Conservation (phyloP, 2,113 vertebrate species). For the Candoia aspera region DNA sequence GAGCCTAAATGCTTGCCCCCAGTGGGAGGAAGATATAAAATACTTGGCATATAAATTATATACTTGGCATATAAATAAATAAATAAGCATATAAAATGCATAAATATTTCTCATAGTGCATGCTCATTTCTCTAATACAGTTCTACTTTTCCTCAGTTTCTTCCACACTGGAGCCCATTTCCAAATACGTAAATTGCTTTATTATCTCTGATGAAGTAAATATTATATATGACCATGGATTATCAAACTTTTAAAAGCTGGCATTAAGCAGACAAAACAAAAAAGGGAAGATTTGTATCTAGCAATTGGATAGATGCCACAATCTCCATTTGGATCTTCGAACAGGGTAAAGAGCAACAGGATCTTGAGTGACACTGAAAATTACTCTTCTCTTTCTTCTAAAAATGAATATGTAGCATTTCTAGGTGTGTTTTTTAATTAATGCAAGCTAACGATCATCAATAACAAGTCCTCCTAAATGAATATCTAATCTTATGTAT, state of each 20-base stretch:
- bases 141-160: neutral
- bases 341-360: neutral
- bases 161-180: neutral
- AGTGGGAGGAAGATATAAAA: slow-evolving; percentile 17
- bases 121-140: neutral
- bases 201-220: slow-evolving; percentile 13
- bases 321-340: neutral
- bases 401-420: neutral
- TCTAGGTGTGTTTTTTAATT: neutral
- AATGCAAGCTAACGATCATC: too few relatives aligned
- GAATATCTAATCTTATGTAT: too few relatives aligned
- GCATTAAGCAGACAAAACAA: neutral
- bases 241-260: slow-evolving; percentile 4
- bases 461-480: too few relatives aligned
- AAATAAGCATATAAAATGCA: neutral
- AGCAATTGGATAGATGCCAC: neutral
- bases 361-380: neutral
- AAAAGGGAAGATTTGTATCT: neutral
- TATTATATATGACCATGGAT: neutral
- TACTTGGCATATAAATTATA: neutral
- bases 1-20: neutral
- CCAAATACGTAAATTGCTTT: slow-evolving; percentile 22
- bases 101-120: neutral
- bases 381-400: too few relatives aligned
- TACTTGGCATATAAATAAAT: neutral